Percentiles rank a stretch among this genome's conserved stretches.
These are phyloP conservation scores for Eilema griseolum DNA, from an alignment of 2,888 invertebrate genomes.

Conservation along the genomic window DNA sequence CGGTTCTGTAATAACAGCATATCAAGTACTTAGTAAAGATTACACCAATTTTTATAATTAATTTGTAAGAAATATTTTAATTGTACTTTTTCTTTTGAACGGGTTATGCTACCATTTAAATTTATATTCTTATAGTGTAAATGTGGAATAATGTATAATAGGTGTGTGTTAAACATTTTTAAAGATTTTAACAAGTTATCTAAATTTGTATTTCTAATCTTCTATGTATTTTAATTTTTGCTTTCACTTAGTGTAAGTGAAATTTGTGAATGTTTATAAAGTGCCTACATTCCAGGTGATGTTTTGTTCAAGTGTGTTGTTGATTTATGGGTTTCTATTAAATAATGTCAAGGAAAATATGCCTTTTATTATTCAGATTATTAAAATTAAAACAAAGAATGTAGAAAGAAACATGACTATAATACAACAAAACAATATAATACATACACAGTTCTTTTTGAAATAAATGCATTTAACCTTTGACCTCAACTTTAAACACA, in stretches of 20 bases:
- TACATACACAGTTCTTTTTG: constrained; percentile 65
- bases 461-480: constrained; percentile 70
- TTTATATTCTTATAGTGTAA: constrained; percentile 34
- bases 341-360: constrained; percentile 54
- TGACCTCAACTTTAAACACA: constrained; percentile 47
- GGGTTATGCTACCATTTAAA: constrained; percentile 37
- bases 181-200: constrained; percentile 33
- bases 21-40: constrained; percentile 40
- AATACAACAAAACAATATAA: constrained; percentile 79
- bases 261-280: constrained; percentile 56
- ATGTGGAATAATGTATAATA: constrained; percentile 34
- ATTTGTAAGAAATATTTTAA: constrained; percentile 10
- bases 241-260: constrained; percentile 33
- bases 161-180: constrained; percentile 33
- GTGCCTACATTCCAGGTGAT: constrained; percentile 85
- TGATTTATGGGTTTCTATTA: constrained; percentile 65
- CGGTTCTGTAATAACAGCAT: constrained; percentile 48
- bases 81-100: constrained; percentile 26
- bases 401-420: constrained; percentile 76
- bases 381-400: constrained; percentile 36
- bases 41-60: constrained; percentile 24
- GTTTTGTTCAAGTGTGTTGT: constrained; percentile 63
- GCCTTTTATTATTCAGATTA: constrained; percentile 31
- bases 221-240: constrained; percentile 31
- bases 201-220: constrained; percentile 31